A percentile compares a stretch with the other conserved stretches of the same genome.
phyloP scores from a whole-genome alignment of 1,140 invertebrate genomes.

The Ceratina calcarata region DNA sequence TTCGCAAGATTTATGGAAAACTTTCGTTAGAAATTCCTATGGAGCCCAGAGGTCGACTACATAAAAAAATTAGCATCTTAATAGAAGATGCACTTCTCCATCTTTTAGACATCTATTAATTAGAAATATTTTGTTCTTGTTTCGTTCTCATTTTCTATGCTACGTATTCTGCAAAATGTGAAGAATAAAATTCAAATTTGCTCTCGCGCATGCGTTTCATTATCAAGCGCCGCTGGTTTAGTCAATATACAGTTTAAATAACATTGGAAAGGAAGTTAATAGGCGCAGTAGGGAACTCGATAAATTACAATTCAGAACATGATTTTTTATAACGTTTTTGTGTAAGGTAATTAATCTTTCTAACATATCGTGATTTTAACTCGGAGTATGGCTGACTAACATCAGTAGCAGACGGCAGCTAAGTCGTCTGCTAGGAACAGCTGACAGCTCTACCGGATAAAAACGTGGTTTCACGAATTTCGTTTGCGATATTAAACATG shows the following conservation, averaged over 20 bases:
- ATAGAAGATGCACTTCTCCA: not conserved
- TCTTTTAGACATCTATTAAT: not conserved
- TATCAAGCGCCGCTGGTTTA: not conserved
- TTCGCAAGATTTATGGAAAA: constrained; percentile 36
- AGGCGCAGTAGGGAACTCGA: not conserved
- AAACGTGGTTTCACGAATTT: constrained; percentile 15
- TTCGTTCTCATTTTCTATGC: not conserved
- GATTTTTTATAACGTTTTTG: not conserved
- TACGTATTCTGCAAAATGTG: not conserved
- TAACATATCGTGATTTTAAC: not conserved
- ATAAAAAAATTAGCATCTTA: constrained; percentile 2
- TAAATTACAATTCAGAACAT: not conserved
- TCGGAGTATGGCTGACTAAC: not conserved
- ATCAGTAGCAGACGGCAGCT: constrained; percentile 47
- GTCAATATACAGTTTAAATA: constrained; percentile 40
- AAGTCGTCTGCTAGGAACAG: constrained; percentile 62
- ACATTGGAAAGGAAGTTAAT: not conserved
- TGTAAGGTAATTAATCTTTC: not conserved
- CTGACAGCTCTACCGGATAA: constrained; percentile 28
- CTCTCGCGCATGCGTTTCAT: constrained; percentile 25
- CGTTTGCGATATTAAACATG: not conserved
- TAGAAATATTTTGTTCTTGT: too few species aligned
- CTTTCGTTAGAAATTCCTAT: constrained; percentile 31
- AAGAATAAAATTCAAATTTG: constrained; percentile 23
- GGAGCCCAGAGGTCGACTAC: not conserved